Evolutionary conservation across 2,113 vertebrate species (phyloP), one percentile per base, ranked within the genome.

Genomic region (Phoxinus phoxinus): DNA sequence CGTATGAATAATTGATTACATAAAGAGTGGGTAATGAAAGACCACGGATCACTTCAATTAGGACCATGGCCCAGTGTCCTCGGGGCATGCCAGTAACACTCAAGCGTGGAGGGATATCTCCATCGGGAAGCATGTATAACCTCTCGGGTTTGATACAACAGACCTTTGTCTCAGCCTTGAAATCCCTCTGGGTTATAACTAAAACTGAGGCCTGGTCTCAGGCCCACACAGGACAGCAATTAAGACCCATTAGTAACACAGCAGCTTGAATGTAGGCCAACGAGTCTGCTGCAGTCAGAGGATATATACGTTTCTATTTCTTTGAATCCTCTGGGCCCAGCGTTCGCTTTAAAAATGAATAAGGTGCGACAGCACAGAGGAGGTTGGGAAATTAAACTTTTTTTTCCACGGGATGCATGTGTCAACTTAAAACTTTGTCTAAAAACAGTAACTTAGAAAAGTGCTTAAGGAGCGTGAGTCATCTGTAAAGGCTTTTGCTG

Each of bases 1-100:
- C 44, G 76, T 83, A 75, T 86, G 59, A 80, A 86, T 88, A 86
- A 88, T 83, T 88, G 81, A 88, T 88, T 67, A 75, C 19, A 84
- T 71, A 84, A 84, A 75, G 69, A 75, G 69, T 63, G 56, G 44
- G 27, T 83, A 76, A 84, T 81, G 81, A 88, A 44, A 48, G 84
- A 58, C 19, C 41, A 80, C 12, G 61, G 69, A 72, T 58, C 72
- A 41, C 76, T 85, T 78, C 69, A 71, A 46, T 88, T 83, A 86
- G 67, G 56, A 79, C 32, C 51, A 71, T 32, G 56, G 56, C 58
- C 71, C 67, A 81, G 17, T 27, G 63, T 71, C 35, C 23, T 86
- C 27, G 0, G 67, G 76, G 46, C 78, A 59, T 51, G 78, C 78
- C 85, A 81, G 69, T 32, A 59, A 27, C 30, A 61, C n/a, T 80